These are phyloP conservation scores for Pogonocichla stellata DNA, from an alignment of 2,113 vertebrate species.

Conservation along the genomic window DNA sequence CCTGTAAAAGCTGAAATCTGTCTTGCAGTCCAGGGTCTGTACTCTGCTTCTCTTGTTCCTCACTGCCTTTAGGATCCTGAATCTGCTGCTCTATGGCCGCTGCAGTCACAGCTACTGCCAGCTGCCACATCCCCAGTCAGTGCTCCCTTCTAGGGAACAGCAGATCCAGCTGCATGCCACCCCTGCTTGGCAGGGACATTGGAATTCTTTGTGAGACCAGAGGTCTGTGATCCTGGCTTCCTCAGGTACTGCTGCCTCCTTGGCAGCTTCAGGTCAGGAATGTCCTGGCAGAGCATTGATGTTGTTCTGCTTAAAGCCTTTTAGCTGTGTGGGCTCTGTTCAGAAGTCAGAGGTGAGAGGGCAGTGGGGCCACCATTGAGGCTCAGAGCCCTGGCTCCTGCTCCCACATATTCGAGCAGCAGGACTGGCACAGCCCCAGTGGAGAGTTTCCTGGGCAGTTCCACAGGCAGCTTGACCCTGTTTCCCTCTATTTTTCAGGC, in stretches of 20 bases:
- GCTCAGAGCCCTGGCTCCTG: neutral
- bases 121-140: neutral
- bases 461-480: neutral
- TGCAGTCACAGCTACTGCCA: neutral
- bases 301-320: neutral
- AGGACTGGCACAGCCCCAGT: neutral
- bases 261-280: neutral
- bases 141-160: neutral
- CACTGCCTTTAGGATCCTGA: neutral
- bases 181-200: neutral
- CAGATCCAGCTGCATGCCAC: neutral
- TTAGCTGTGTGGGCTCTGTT: fast-evolving
- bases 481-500: neutral
- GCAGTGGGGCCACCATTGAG: neutral
- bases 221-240: neutral
- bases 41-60: neutral
- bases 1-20: neutral
- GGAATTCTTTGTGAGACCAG: neutral
- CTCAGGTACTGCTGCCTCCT: neutral
- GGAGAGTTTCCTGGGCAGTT: neutral
- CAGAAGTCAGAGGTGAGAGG: neutral
- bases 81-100: neutral
- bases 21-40: neutral
- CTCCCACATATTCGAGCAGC: neutral
- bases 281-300: neutral